Evolutionary conservation across 1,140 invertebrate species (phyloP), one percentile per base, ranked within the genome.

Genomic region (Phymorhynchus buccinoides): DNA sequence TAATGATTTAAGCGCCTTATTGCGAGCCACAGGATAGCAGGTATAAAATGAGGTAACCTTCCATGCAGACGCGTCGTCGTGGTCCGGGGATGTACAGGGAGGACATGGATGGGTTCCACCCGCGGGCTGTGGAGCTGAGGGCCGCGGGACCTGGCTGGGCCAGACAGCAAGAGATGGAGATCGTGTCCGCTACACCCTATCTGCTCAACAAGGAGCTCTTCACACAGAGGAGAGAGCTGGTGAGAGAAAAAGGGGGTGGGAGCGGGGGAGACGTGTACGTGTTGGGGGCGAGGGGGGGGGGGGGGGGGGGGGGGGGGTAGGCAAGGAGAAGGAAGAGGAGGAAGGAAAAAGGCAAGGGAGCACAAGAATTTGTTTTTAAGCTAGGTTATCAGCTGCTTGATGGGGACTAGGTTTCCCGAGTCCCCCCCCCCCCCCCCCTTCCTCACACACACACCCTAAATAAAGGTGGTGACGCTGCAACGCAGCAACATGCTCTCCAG

Each of bases 121-220:
- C 80, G 14, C 89, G 89, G 56, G 79, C 87, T 39, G 89, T 92
- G 3, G 89, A 90, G 30, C 84, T 87, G 48, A 87, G 87, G 75
- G 82, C 91, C 1, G 75, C 85, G 27, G 91, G 92, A 4, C 91
- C 91, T 35, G 92, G 92, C 3, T 93, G 92, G 92, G 85, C 91
- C 14, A 84, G 90, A 62, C 89, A 89, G n/a, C 88, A 91, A 79
- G 91, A 92, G 80, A 88, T 92, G 83, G 88, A 91, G 83, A 86
- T 88, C 79, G 87, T 92, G 82, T 90, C 92, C 7, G 89, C 90
- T 18, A 80, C 91, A 78, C 92, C 92, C 27, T 91, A 92, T 87
- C 88, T 93, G 0, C 87, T 93, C 14, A 88, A 92, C 85, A 92
- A 92, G 88, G 92, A 93, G 68, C 91, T 92, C 75, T 93, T 91